A percentile compares a stretch with the other conserved stretches of the same genome.
These are phyloP conservation scores for Galeruca laticollis DNA, from an alignment of 2,888 invertebrate genomes.

Conservation along the genomic window DNA sequence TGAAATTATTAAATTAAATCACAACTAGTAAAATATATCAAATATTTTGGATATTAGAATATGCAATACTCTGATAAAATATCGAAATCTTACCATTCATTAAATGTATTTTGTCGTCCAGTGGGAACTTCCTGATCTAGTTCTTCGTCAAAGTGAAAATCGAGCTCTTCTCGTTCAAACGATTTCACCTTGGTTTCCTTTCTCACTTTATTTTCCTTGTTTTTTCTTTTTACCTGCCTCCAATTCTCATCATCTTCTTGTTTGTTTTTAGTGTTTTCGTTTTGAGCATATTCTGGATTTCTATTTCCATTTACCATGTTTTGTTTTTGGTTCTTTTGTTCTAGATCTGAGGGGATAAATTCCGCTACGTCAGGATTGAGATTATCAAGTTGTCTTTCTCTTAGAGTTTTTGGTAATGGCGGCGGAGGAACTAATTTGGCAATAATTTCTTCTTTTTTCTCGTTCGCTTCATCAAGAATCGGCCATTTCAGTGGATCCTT, in stretches of 20 bases:
- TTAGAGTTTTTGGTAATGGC: slow-evolving; percentile 75
- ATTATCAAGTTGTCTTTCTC: slow-evolving; percentile 69
- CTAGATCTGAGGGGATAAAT: slow-evolving; percentile 74
- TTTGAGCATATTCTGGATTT: slow-evolving; percentile 19
- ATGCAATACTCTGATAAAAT: neutral
- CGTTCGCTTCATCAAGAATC: slow-evolving; percentile 72
- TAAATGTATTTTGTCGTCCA: slow-evolving; percentile 85
- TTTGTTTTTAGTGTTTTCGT: slow-evolving; percentile 40
- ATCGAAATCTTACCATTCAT: slow-evolving; percentile 72
- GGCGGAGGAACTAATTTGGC: slow-evolving; percentile 78
- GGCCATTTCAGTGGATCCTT: slow-evolving; percentile 92
- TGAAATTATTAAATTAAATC: slow-evolving; percentile 58
- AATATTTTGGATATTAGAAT: too few species aligned
- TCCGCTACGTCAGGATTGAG: slow-evolving; percentile 90
- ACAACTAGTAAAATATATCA: too few species aligned
- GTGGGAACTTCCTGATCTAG: slow-evolving; percentile 80
- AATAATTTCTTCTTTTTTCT: slow-evolving; percentile 65
- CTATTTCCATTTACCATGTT: slow-evolving; percentile 41
- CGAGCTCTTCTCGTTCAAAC: slow-evolving; percentile 79
- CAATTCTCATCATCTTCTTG: slow-evolving; percentile 67
- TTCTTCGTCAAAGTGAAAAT: slow-evolving; percentile 98
- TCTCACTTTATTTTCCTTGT: slow-evolving; percentile 62
- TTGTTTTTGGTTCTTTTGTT: slow-evolving; percentile 48
- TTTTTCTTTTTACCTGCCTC: slow-evolving; percentile 70
- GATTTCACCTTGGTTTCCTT: slow-evolving; percentile 55